Conservation (phyloP, 1,140 invertebrate genomes). For the Aphelenchoides besseyi region DNA sequence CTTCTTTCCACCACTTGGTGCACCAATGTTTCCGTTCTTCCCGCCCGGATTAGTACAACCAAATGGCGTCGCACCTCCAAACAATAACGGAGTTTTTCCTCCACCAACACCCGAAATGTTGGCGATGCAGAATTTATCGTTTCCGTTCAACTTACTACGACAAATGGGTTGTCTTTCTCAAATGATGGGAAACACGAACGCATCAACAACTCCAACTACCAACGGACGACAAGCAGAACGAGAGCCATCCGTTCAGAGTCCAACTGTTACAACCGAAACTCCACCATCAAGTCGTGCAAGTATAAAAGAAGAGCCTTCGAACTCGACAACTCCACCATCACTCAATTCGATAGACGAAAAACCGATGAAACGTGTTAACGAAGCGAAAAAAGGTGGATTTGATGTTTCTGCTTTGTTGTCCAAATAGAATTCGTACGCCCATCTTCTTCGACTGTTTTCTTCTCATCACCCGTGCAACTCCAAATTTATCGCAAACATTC, state of each 20-base stretch:
- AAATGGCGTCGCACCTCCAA: not conserved
- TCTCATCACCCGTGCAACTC: not conserved
- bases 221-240: not conserved
- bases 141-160: not conserved
- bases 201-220: not conserved
- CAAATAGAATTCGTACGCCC: constrained; percentile 1
- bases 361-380: not conserved
- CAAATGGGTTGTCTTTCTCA: not conserved
- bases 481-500: not conserved
- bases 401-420: constrained; percentile 6
- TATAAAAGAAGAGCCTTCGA: not conserved
- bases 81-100: constrained; percentile 11
- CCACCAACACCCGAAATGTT: constrained; percentile 17
- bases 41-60: not conserved
- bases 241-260: not conserved
- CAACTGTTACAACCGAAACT: not conserved
- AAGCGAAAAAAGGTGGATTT: constrained; percentile 9
- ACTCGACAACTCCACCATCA: not conserved
- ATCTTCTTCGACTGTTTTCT: not conserved
- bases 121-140: constrained; percentile 3
- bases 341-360: not conserved
- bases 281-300: constrained; percentile 5
- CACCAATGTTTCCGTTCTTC: constrained; percentile 8
- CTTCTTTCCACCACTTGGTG: constrained; percentile 17
- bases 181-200: not conserved